phyloP scores from a whole-genome alignment of 2,113 vertebrate genomes.

The Archilochus colubris region DNA sequence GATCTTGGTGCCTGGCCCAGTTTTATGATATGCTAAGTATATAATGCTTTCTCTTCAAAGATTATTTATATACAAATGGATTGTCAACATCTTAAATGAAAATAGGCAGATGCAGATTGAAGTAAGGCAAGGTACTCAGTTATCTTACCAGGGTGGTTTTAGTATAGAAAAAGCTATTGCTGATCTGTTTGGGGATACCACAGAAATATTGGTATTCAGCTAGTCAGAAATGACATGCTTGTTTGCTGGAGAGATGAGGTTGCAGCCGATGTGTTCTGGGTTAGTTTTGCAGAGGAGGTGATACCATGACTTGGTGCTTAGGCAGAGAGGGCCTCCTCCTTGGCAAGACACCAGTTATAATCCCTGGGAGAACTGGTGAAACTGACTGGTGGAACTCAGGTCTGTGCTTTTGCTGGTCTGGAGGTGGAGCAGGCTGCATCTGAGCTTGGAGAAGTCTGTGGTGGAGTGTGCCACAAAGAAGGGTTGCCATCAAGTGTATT shows the following conservation, averaged over 20 bases:
- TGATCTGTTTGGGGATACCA: not conserved
- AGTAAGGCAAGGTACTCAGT: not conserved
- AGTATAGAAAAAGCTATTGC: not conserved
- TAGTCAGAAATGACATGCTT: not conserved
- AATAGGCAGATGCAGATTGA: not conserved
- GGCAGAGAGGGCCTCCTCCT: not conserved
- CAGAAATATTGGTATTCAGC: not conserved
- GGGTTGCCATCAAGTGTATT: not conserved
- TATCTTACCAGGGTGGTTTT: not conserved
- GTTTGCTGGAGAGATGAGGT: not conserved
- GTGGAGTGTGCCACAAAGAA: no score
- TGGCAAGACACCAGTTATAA: not conserved
- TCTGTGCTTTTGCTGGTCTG: not conserved
- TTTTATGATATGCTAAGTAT: not conserved
- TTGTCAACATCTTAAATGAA: not conserved
- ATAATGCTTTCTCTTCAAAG: not conserved
- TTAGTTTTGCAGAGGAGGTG: not conserved
- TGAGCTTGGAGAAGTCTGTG: not conserved
- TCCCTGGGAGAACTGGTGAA: not conserved
- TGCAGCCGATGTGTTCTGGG: no score
- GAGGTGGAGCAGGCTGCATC: not conserved
- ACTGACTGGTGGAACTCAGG: not conserved
- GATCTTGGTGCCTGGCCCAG: not conserved
- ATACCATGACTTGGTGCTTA: not conserved
- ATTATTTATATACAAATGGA: accelerated